phyloP scores from a whole-genome alignment of 2,113 vertebrate species.

The Urocolius indicus region DNA sequence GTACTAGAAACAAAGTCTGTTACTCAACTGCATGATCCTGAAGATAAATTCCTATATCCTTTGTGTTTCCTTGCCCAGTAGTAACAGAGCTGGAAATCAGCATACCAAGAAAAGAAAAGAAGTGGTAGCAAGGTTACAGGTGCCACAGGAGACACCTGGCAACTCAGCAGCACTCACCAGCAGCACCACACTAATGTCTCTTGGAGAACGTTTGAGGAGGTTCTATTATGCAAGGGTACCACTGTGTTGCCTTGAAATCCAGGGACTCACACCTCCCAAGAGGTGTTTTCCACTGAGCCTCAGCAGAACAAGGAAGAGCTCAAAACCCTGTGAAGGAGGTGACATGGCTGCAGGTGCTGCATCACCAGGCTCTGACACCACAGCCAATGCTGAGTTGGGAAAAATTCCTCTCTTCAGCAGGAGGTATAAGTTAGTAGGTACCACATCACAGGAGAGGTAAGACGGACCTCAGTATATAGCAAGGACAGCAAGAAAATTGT shows the following conservation, averaged over 20 bases:
- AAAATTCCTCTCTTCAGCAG: background rate
- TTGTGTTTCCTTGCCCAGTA: background rate
- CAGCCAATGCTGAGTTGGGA: background rate
- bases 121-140: background rate
- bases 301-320: background rate
- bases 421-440: background rate
- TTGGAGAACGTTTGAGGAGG: background rate
- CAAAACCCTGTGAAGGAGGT: rapidly evolving
- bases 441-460: background rate
- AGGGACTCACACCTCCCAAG: background rate
- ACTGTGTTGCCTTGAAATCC: background rate
- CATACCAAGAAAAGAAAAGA: background rate
- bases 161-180: background rate
- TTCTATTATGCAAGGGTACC: background rate
- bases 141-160: background rate
- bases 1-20: background rate
- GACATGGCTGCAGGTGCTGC: background rate
- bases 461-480: background rate
- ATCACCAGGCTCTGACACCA: rapidly evolving
- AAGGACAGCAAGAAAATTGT: background rate
- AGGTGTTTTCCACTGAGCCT: background rate
- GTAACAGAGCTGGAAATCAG: background rate
- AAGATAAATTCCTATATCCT: background rate
- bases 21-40: too few relatives aligned
- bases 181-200: background rate